Base-by-base conservation (phyloP, 2,113 vertebrate species). In the Theristicus caerulescens region DNA sequence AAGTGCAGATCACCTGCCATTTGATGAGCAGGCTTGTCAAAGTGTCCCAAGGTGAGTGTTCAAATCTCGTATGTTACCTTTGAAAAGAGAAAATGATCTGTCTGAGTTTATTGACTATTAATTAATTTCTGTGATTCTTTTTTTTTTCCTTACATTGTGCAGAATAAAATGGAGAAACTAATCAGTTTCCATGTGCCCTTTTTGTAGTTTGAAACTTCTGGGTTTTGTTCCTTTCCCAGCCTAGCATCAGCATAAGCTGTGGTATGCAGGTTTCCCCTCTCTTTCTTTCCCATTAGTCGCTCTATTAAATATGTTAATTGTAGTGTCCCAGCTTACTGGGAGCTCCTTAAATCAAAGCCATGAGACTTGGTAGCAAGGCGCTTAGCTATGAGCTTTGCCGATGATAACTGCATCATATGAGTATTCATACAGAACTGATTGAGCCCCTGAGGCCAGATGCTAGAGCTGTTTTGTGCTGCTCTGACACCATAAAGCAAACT, bases 231-330 rank as follows among this genome's bases (percentile, higher is more conserved):
- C 54, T 95, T 90, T 91, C 26, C 24, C 20, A 71, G 38, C 29
- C 74, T 59, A 27, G 40, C 90, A 57, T 88, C 70, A 77, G 26
- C 6, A 9, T 77, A 91, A 95, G 58, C 71, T 91, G 66, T 0
- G 1, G 29, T 90, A 74, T 52, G 25, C 55, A 91, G 54, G 62
- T 88, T 90, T 94, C 32, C 74, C 72, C 40, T 51, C 59, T 93
- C 86, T 80, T 95, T 85, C 95, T 93, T 95, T 94, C 78, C 84
- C 87, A 94, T 97, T 97, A 96, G 96, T 94, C 79, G 96, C 93
- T 97, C 91, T 96, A 96, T 97, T 97, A 97, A 97, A 95, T 95
- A 97, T 96, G 95, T 96, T 97, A 97, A 97, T 95, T 97, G 91
- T 95, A 88, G 74, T 88, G 84, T 94, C 94, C 95, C 89, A 96